Base-by-base conservation (phyloP, 37 sponge, comb jelly and placozoan genomes). In the Tethya wilhelma region DNA sequence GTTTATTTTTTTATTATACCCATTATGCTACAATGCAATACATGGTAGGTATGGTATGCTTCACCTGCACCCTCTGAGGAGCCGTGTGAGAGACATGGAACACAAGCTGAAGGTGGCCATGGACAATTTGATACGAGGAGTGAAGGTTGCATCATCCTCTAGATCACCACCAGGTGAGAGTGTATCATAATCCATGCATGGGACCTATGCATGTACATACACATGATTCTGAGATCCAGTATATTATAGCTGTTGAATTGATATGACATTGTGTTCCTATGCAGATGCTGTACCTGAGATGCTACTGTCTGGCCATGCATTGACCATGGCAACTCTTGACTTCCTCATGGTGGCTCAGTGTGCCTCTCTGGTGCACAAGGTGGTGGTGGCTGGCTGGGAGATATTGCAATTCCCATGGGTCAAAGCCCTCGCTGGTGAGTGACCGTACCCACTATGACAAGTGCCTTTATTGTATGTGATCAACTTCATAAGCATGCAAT, bases 311-410 rank as follows among this genome's bases (percentile, higher is more conserved):
- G 84, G 87, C 6, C 84, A 91, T 56, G 11, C 44, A 8, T 78
- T 91, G 39, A 79, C 82, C 34, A 77, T 86, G 82, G 64, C 92
- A 38, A 73, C 87, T 0, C 70, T 91, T 36, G 92, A 91, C 73
- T 86, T 73, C 75, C 84, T 91, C 65, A 77, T 91, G 84, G 92
- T 91, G 59, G 92, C 92, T 23, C 92, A 91, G 70, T 87, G 87
- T 78, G 92, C 92, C 49, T 91, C 92, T 29, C 83, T 91, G 42
- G 75, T 82, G 12, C 92, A 91, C 59, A 75, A 82, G 62, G 74
- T 91, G 63, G 63, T 70, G 49, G 79, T 91, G 8, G 72, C 73
- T 40, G 84, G 83, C 9, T 86, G 87, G 79, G 92, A 91, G 49
- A 46, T 91, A 29, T 30, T 87, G 66, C 87, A 91, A 49, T 76